Base-by-base conservation (phyloP, 92 coral and sea anemone genomes). In the Actinostola sp. region DNA sequence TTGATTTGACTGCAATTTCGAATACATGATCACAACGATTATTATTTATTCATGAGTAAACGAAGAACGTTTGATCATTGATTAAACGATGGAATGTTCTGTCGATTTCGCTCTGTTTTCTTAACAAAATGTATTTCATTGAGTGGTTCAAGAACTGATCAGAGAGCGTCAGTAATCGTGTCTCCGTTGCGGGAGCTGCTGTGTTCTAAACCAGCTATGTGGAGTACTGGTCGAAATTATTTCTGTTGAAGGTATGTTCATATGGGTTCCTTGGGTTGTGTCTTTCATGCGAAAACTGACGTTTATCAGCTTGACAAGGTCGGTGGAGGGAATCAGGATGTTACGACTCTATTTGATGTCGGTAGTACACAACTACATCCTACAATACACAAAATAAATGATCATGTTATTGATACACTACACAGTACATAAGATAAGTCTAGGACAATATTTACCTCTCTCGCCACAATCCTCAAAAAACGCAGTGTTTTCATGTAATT, bases 1-100 rank as follows among this genome's bases (percentile, higher is more conserved):
- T 48, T n/a, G 36, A 67, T 67, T 30, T 67, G 72, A 67, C 72
- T 48, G 29, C 59, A 33, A 48, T 3, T 26, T 30, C 72, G 72
- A 45, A 67, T 46, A 67, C 53, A 27, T 67, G 56, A 67, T 46
- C 72, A 33, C 38, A 20, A 49, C 59, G 42, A 20, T 29, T 27
- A 46, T 67, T 67, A 67, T 31, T 67, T 46, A 67, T 67, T 67
- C 11, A 67, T 67, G 19, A 67, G 38, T 30, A 0, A 25, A 45
- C 53, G 44, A 41, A 27, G 57, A 67, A 45, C 8, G 29, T 46
- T 21, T 67, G 72, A 46, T 67, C 72, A 46, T 29, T 46, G 59
- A 67, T 67, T 45, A 15, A 32, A 67, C 2, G 31, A 67, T 67
- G 72, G 10, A 49, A 49, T 29, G 16, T 67, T 46, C 72, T 29